Evolutionary conservation across 2,797 vertebrate genomes (phyloP), one percentile per base, ranked within the genome.

Genomic region (Centroberyx gerrardi): DNA sequence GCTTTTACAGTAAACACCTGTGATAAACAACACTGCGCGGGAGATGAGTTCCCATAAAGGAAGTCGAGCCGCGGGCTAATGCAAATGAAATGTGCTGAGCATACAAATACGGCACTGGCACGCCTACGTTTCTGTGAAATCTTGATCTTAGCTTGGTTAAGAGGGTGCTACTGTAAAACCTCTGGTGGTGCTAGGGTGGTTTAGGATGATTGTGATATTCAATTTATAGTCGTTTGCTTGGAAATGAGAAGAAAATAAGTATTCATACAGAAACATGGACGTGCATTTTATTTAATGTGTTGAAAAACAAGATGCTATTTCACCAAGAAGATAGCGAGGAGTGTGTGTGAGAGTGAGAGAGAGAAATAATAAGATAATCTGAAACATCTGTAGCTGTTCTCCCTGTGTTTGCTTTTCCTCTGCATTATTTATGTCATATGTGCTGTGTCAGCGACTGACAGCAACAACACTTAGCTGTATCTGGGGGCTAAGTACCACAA

Each of bases 381-480:
- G 84, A 84, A 82, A 82, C 74, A 81, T 71, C 67, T 81, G 33
- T 81, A 29, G 81, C 82, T 71, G 60, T 17, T 77, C 74, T 58
- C 27, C 56, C 56, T 18, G 73, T 73, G 86, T 92, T 92, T 91
- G 84, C 88, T 77, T 85, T 68, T 70, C 81, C 67, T 22, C 46
- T 93, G 89, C 90, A 93, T 94, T 93, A 93, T 94, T 93, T 85
- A 92, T 92, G 85, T 78, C 78, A 27, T 77, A 85, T 87, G 83
- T 92, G 93, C 92, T 90, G 93, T 84, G 90, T 94, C 93, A 94
- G 93, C 90, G 67, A 48, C 83, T 84, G 90, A 92, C 91, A 80
- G 87, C 77, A 80, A 91, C 87, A 84, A 90, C 86, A 87, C 88
- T 87, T 85, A 80, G 86, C 88, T 76, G 85, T 78, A 82, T 90